Evolutionary conservation across 53 echinoderm and acorn worm species (phyloP), one percentile per base, ranked within the genome.

Genomic region (Paracentrotus lividus): DNA sequence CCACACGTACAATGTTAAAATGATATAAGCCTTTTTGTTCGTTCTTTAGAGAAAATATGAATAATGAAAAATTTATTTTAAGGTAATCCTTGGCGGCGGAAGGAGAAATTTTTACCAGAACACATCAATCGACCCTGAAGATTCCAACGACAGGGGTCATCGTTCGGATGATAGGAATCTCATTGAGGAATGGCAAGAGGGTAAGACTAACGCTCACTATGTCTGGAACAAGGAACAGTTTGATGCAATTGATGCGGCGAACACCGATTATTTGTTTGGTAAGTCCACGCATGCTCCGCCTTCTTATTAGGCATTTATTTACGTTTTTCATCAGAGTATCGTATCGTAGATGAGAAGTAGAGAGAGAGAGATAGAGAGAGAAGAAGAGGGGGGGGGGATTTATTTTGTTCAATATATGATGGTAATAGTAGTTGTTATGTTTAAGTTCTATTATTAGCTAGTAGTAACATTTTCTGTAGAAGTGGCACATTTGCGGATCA

Each of bases 201-300:
- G 58, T n/a, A 90, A 96, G 32, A 40, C 26, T 0, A 87, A 91
- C 20, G 76, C 94, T 24, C 32, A 12, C 14, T 96, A 94, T 84
- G 94, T 96, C 13, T 96, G 96, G 96, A 94, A 94, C 53, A 56
- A 94, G 44, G 75, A 67, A 26, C 85, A 88, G 5, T 96, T 96
- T 87, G 94, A 96, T 23, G 56, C 49, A 1, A 45, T 96, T 14
- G 88, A 91, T n/a, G 86, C 77, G 32, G 87, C 75, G 4, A 58
- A 47, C 31, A 96, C 93, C 5, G 96, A 96, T 14, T 93, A 93
- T 85, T 51, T 96, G 29, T 72, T 96, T 33, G 96, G 96, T 93
- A 54, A 42, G 66, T 66, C 29, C 0, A 8, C 53, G 0, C 53
- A 53, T 53, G 10, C 53, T 2, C 5, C 15, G 10, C 53, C 4